Evolutionary conservation across 2,113 vertebrate species (phyloP), one percentile per base, ranked within the genome.

Genomic region (Amazona vittata): DNA sequence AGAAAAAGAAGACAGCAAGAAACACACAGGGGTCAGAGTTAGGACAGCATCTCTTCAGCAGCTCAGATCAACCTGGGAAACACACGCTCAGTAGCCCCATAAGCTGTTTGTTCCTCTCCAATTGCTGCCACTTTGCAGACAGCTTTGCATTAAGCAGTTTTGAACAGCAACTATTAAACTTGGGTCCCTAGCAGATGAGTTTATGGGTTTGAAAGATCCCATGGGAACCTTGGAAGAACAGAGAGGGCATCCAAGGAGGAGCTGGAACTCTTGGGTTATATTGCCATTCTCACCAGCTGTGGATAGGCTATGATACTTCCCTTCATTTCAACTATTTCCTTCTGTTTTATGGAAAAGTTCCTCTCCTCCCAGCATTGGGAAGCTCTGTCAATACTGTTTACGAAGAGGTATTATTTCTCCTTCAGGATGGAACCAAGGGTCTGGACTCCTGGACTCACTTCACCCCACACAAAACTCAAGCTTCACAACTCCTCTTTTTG

Each of bases 1-100:
- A 52, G n/a, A 68, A 25, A 60, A 84, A 77, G 22, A 44, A 41
- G 64, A 6, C 1, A 1, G 21, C 52, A 53, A 53, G 52, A 53
- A 53, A 29, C 52, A 25, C 1, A 2, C 28, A 46, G 49, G 16
- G 47, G 31, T 12, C n/a, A 29, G 41, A 62, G 65, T 18, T 7
- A 46, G 65, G 70, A 90, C 33, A 86, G 47, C 85, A 67, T 53
- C 84, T 29, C 52, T 57, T 5, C 4, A 1, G 2, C 55, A 59
- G n/a, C 41, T 63, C 2, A 0, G 10, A 46, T 84, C 39, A 57
- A 21, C 75, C 26, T 6, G 2, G 31, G 44, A 70, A 37, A 16
- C 2, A 0, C 39, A 22, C 10, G 2, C 37, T 62, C 5, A 0
- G 73, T 5, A 35, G 43, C 52, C 60, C 15, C 49, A 3, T 3